phyloP scores from a whole-genome alignment of 2,888 invertebrate genomes.

The Metalampra italica region DNA sequence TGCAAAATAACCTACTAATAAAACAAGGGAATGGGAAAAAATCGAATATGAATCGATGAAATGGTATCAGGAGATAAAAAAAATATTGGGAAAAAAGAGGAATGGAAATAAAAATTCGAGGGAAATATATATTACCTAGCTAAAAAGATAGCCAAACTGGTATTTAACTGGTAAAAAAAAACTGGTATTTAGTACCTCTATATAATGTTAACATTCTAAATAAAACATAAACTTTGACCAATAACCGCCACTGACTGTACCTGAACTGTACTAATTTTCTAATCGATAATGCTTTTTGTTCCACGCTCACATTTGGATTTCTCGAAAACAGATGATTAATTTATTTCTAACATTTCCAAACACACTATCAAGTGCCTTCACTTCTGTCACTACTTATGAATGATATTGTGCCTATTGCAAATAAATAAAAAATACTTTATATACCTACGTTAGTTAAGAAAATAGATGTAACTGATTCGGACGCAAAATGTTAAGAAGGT shows the following conservation, averaged over 20 bases:
- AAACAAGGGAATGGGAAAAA: no score
- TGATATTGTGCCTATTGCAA: conserved; percentile 43
- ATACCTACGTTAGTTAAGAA: background rate
- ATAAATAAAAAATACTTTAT: background rate
- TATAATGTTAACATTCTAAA: no score
- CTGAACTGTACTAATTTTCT: conserved; percentile 2
- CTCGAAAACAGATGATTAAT: conserved; percentile 39
- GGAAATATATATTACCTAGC: no score
- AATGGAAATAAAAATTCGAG: no score
- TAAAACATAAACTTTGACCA: background rate
- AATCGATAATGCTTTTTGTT: conserved; percentile 36
- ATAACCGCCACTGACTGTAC: background rate
- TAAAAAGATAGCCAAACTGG: no score
- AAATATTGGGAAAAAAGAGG: no score
- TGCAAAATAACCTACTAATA: no score
- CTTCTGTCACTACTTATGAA: conserved; percentile 34
- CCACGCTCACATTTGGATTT: conserved; percentile 57
- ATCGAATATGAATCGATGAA: no score
- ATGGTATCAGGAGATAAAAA: no score
- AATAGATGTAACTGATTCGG: background rate
- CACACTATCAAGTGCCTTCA: conserved; percentile 45
- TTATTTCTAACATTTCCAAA: conserved; percentile 19
- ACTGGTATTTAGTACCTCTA: no score
- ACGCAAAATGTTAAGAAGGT: background rate
- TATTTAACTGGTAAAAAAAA: no score